Evolutionary conservation across 2,113 vertebrate species (phyloP).

Genomic region (Phylloscopus trochiloides): DNA sequence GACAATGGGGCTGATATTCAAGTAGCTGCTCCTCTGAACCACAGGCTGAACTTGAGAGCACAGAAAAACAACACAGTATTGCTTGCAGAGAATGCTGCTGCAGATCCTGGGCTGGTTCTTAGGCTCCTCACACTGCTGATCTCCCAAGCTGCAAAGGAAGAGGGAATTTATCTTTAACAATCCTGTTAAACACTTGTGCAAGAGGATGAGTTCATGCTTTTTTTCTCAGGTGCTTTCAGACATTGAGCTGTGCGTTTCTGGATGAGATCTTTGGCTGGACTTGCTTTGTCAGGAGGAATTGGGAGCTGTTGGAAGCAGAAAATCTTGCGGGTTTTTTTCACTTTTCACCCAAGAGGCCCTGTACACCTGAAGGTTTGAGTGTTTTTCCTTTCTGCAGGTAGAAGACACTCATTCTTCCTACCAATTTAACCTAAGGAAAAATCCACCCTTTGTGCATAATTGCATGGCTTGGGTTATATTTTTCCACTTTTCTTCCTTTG

Average conservation of each 20-base stretch:
- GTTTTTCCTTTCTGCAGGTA: neutral
- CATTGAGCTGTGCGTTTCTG: neutral
- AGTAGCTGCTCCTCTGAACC: constrained; percentile 31
- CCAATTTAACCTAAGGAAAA: neutral
- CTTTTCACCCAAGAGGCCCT: neutral
- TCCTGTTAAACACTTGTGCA: neutral
- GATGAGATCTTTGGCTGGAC: neutral
- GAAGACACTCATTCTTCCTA: neutral
- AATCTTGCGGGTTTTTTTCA: neutral
- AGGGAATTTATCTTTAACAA: neutral
- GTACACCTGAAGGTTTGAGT: neutral
- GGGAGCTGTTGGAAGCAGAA: neutral
- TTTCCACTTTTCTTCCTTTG: neutral
- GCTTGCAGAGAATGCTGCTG: neutral
- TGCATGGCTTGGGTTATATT: neutral
- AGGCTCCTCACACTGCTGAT: neutral
- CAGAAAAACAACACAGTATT: neutral
- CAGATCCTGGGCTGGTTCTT: neutral
- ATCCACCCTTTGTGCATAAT: neutral
- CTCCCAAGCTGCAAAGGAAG: neutral
- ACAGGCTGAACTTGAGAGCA: neutral
- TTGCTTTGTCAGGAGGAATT: neutral
- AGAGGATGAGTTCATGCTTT: neutral
- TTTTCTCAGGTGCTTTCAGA: neutral
- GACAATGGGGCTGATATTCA: constrained; percentile 29